Percentiles rank a stretch among this genome's conserved stretches.
phyloP scores from a whole-genome alignment of 2,113 vertebrate genomes.

The Zosterops borbonicus region DNA sequence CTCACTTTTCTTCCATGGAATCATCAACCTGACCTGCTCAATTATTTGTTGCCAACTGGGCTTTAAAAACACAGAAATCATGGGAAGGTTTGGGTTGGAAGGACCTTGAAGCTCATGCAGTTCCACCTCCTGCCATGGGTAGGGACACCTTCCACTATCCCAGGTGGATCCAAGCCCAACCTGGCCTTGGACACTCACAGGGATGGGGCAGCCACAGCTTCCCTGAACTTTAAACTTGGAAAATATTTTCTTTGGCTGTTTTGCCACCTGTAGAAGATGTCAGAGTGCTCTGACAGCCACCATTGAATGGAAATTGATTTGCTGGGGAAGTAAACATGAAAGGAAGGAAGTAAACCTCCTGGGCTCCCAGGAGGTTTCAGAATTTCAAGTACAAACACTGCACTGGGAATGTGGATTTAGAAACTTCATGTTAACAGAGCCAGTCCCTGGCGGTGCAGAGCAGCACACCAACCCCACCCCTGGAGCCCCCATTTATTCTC shows the following conservation, averaged over 20 bases:
- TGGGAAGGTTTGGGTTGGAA: not conserved
- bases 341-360: too few species aligned
- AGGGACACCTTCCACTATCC: fast-evolving
- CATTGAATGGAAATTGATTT: fast-evolving
- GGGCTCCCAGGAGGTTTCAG: not conserved
- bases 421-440: not conserved
- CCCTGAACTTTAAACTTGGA: not conserved
- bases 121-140: not conserved
- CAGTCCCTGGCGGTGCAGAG: not conserved
- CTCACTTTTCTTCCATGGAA: not conserved
- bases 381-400: not conserved
- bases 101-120: not conserved
- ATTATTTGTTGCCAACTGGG: not conserved
- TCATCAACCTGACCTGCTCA: not conserved
- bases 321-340: not conserved
- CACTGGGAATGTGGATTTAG: not conserved
- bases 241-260: not conserved
- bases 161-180: fast-evolving
- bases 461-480: not conserved
- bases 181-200: not conserved
- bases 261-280: not conserved
- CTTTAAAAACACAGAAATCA: not conserved
- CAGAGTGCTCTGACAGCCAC: not conserved
- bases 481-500: not conserved
- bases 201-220: not conserved